Evolutionary conservation across 2,113 vertebrate species (phyloP).

Genomic region (Nanorana parkeri): DNA sequence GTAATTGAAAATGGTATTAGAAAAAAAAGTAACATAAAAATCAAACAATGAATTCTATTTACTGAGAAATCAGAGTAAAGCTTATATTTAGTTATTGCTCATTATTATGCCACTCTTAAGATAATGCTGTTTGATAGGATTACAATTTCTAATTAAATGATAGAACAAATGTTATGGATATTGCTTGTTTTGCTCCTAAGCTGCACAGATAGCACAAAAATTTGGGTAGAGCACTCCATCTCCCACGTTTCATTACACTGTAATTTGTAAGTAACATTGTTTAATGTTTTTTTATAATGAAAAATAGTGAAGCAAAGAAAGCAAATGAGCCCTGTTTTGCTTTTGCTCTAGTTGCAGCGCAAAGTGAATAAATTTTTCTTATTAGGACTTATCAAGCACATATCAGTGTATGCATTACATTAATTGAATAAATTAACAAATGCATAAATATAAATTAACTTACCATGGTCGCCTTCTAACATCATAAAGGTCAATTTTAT

Average conservation of each 20-base stretch:
- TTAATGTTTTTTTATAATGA: not conserved
- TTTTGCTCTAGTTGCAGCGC: not conserved
- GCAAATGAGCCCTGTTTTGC: not conserved
- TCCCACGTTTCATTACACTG: not conserved
- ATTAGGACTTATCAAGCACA: not conserved
- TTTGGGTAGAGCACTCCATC: not conserved
- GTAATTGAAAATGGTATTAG: no score
- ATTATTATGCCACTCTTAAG: no score
- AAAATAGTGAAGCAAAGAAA: not conserved
- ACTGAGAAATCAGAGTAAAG: no score
- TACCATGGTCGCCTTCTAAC: constrained; percentile 97
- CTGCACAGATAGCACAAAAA: not conserved
- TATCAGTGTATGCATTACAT: not conserved
- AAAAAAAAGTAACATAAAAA: no score
- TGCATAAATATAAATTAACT: constrained; percentile 64
- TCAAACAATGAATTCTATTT: no score
- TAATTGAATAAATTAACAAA: not conserved
- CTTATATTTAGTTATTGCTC: no score
- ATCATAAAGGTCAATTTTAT: constrained; percentile 96
- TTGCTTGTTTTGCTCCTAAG: not conserved
- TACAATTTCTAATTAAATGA: constrained; percentile 17
- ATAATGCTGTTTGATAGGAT: not conserved
- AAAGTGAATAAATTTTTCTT: not conserved
- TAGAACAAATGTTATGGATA: not conserved
- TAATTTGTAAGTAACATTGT: not conserved